These are phyloP conservation scores for Pseudomyrmex cubaensis DNA, from an alignment of 1,140 invertebrate genomes.

Conservation along the genomic window DNA sequence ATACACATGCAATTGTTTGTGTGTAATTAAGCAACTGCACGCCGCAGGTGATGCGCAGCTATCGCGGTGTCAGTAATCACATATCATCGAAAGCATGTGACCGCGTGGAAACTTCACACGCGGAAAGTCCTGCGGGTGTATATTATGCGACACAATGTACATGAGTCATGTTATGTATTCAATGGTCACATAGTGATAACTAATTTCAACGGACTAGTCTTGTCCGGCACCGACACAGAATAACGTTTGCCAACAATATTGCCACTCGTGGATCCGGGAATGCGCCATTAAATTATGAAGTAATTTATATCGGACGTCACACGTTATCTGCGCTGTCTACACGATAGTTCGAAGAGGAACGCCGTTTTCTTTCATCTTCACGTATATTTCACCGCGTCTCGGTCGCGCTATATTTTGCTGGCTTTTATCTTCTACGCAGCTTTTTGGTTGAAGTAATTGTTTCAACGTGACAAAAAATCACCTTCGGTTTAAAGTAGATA, in stretches of 20 bases:
- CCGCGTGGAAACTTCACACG: constrained; percentile 1
- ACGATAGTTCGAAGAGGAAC: constrained; percentile 22
- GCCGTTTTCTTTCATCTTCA: background rate
- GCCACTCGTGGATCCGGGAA: constrained; percentile 17
- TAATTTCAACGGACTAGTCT: constrained; percentile 43
- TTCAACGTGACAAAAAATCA: constrained; percentile 1
- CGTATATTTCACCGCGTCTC: constrained; percentile 16
- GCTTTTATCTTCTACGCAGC: constrained; percentile 18
- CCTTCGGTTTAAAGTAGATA: background rate
- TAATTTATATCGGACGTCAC: constrained; percentile 42
- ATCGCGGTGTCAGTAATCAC: constrained; percentile 19
- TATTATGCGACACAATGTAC: constrained; percentile 20
- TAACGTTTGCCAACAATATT: constrained; percentile 35
- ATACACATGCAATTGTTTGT: background rate
- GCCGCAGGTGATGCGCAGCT: background rate
- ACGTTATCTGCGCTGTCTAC: constrained; percentile 4
- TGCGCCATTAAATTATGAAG: constrained; percentile 18
- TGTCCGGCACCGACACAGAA: background rate
- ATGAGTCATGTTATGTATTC: constrained; percentile 52
- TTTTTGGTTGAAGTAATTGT: background rate
- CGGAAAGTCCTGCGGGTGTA: constrained; percentile 1
- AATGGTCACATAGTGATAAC: constrained; percentile 48
- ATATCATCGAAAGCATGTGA: background rate
- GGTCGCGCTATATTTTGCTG: constrained; percentile 23
- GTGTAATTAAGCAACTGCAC: background rate